A percentile compares a stretch with the other conserved stretches of the same genome.
These are phyloP conservation scores for Graphium colonna DNA, from an alignment of 2,888 invertebrate species.

Conservation along the genomic window DNA sequence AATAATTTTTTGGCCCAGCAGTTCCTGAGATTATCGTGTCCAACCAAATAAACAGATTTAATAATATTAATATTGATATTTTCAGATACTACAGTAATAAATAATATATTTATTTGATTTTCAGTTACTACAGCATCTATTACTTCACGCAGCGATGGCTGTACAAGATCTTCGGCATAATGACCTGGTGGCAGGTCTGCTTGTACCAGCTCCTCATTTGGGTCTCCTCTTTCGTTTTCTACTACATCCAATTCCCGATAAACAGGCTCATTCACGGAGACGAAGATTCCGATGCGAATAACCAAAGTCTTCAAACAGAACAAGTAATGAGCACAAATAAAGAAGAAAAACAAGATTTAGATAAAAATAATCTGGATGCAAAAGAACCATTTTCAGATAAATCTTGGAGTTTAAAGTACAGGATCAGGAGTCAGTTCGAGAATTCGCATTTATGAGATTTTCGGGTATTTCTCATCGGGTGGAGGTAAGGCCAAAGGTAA, in stretches of 20 bases:
- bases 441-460: conserved; percentile 50
- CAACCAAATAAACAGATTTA: too few relatives aligned
- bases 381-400: conserved; percentile 32
- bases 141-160: conserved; percentile 69
- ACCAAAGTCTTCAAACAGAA: too few relatives aligned
- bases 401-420: conserved; percentile 49
- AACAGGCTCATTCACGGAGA: conserved; percentile 56
- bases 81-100: too few relatives aligned
- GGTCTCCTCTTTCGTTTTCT: conserved; percentile 47
- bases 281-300: conserved; percentile 11
- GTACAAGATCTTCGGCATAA: conserved; percentile 71
- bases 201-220: conserved; percentile 46
- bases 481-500: too few relatives aligned
- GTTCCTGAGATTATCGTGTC: too few relatives aligned
- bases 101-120: conserved; percentile 27
- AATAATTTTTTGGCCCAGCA: too few relatives aligned
- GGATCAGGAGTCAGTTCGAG: conserved; percentile 42
- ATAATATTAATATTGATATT: too few relatives aligned
- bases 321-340: conserved; percentile 4
- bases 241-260: conserved; percentile 58
- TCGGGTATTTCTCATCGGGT: too few relatives aligned
- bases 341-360: conserved; percentile 18
- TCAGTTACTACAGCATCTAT: conserved; percentile 67
- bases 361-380: conserved; percentile 21
- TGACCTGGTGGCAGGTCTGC: conserved; percentile 75